A percentile compares a stretch with the other conserved stretches of the same genome.
Conservation (phyloP, 2,888 invertebrate species). For the Augochlorella aurata region DNA sequence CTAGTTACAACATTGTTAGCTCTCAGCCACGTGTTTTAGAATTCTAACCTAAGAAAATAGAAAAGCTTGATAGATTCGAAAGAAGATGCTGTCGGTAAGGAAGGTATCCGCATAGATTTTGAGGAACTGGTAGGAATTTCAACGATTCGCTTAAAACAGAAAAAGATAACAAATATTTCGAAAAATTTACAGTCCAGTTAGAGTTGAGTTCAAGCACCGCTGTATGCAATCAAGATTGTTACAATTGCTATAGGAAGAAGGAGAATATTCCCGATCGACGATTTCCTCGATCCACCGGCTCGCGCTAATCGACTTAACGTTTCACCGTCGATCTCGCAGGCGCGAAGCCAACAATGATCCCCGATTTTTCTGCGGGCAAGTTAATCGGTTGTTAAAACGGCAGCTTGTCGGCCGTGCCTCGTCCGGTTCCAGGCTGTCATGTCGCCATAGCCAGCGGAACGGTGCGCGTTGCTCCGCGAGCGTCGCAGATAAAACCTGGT, state of each 20-base stretch:
- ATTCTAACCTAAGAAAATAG: too few relatives aligned
- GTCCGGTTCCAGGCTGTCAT: constrained; percentile 25
- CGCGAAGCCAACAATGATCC: constrained; percentile 15
- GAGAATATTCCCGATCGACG: background rate
- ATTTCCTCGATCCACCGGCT: background rate
- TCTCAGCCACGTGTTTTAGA: too few relatives aligned
- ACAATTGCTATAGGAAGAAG: background rate
- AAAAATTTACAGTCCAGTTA: too few relatives aligned
- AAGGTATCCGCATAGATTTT: too few relatives aligned
- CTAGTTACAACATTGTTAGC: too few relatives aligned
- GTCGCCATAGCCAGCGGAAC: constrained; percentile 36
- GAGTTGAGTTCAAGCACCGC: too few relatives aligned
- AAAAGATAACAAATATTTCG: too few relatives aligned
- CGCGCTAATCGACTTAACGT: background rate
- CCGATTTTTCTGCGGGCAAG: constrained; percentile 1
- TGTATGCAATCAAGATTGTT: background rate
- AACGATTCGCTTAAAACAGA: too few relatives aligned
- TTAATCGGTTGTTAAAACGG: constrained; percentile 46
- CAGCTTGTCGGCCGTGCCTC: constrained; percentile 36
- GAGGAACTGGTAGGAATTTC: too few relatives aligned
- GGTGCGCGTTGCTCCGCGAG: constrained; percentile 35
- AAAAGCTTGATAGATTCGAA: too few relatives aligned
- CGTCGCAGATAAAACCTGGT: constrained; percentile 55
- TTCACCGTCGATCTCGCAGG: background rate
- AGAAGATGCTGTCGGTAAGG: too few relatives aligned